Evolutionary conservation across 1,140 invertebrate species (phyloP), one percentile per base, ranked within the genome.

Genomic region (Plectrocnemia conspersa): DNA sequence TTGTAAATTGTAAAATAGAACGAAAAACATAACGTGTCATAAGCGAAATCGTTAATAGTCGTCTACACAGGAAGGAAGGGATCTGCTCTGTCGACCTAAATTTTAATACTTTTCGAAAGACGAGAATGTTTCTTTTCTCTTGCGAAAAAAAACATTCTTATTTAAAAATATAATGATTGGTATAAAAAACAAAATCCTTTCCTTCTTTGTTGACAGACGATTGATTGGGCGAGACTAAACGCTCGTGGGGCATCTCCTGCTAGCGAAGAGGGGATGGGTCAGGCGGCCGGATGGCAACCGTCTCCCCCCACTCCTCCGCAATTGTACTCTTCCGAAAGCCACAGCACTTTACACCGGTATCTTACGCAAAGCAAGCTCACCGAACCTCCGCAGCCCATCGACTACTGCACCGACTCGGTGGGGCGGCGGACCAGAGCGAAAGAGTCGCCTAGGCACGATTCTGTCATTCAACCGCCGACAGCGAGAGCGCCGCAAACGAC

Each of bases 131-230:
- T 57, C 56, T 54, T 56, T 57, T 50, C 54, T 35, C 13, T 18
- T 22, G 24, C 27, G 38, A 41, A 57, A 57, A 54, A 49, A 60
- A 55, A 48, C 57, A 57, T 50, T 21, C 54, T 40, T 45, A 40
- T 33, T 35, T 50, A 16, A 32, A 56, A 48, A 47, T 36, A 54
- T 40, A 21, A 45, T 54, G 32, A 52, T 56, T 41, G 50, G 56
- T 56, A 47, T 54, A 61, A 61, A 56, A 74, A 70, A 77, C 71
- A 76, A 50, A 74, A 75, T 80, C 78, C 78, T 80, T 80, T 80
- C 77, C 77, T 80, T 80, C 76, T 79, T 75, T 82, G 79, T 83
- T 82, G 78, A 79, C 80, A 83, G 81, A 82, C 70, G 66, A 72
- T 66, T 70, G 68, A 64, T 64, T 68, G 66, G 67, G 67, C 67